Evolutionary conservation across 2,888 invertebrate genomes (phyloP).

Genomic region (Hecatera dysodea): DNA sequence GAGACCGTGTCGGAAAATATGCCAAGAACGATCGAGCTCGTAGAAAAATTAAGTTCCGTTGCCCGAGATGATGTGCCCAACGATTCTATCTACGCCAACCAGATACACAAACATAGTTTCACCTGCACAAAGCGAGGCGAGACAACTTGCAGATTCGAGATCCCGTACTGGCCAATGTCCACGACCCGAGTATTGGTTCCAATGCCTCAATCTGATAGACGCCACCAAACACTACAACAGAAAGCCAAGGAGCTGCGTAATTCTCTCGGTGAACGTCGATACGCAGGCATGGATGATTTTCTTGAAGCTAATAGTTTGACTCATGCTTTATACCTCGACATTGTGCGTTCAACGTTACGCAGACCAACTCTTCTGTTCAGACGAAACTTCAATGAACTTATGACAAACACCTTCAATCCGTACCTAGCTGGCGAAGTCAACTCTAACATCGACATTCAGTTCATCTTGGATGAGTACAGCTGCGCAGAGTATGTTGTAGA

Average conservation of each 20-base stretch:
- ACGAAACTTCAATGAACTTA: slow-evolving; percentile 17
- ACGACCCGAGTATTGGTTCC: slow-evolving; percentile 9
- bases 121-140: slow-evolving; percentile 21
- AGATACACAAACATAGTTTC: slow-evolving; percentile 17
- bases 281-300: slow-evolving; percentile 7
- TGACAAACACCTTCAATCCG: slow-evolving; percentile 21
- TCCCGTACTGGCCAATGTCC: slow-evolving; percentile 20
- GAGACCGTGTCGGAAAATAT: slow-evolving; percentile 22
- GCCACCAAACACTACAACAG: neutral
- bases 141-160: slow-evolving; percentile 15
- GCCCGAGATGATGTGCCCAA: neutral
- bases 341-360: slow-evolving; percentile 7
- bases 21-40: slow-evolving; percentile 10
- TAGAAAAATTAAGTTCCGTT: neutral
- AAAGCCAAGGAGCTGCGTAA: slow-evolving; percentile 2
- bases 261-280: neutral
- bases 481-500: slow-evolving; percentile 17
- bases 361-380: neutral
- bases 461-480: slow-evolving; percentile 16
- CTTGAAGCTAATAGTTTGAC: neutral
- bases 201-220: slow-evolving; percentile 12
- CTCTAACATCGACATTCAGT: slow-evolving; percentile 19
- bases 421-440: slow-evolving; percentile 14
- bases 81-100: slow-evolving; percentile 13
- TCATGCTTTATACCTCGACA: neutral